Percentiles rank a stretch among this genome's conserved stretches.
Conservation (phyloP, 2,888 invertebrate species). For the Sceliomorpha sp. region DNA sequence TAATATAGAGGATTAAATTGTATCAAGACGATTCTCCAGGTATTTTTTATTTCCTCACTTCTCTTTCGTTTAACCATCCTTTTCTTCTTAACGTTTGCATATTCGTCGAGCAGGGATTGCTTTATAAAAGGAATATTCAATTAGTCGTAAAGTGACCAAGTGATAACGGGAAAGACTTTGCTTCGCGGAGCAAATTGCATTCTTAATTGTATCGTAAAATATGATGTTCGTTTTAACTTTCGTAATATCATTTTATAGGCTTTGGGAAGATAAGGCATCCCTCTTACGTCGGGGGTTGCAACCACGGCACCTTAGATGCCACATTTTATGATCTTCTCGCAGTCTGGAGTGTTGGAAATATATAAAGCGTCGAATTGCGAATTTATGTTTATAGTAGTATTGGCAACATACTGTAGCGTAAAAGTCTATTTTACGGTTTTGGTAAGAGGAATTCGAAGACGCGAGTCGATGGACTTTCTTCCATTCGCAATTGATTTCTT, state of each 20-base stretch:
- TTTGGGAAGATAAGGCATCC: slow-evolving; percentile 42
- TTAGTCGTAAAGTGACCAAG: slow-evolving; percentile 36
- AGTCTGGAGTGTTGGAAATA: slow-evolving; percentile 24
- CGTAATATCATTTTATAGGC: slow-evolving; percentile 51
- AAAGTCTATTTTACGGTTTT: background rate
- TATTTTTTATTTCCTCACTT: no score
- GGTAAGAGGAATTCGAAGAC: no score
- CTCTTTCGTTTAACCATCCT: no score
- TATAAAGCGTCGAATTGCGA: slow-evolving; percentile 40
- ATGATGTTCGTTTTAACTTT: slow-evolving; percentile 55
- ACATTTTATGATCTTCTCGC: slow-evolving; percentile 44
- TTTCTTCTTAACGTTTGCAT: no score
- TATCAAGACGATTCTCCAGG: no score
- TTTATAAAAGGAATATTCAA: slow-evolving; percentile 28
- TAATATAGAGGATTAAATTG: no score
- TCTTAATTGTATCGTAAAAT: slow-evolving; percentile 51
- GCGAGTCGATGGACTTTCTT: no score
- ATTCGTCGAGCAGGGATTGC: slow-evolving; percentile 2
- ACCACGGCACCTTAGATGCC: slow-evolving; percentile 34
- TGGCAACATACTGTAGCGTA: slow-evolving; percentile 6
- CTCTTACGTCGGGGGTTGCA: slow-evolving; percentile 30
- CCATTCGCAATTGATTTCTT: no score
- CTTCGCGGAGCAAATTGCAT: slow-evolving; percentile 42
- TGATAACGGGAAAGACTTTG: slow-evolving; percentile 35
- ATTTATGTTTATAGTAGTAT: slow-evolving; percentile 31